A percentile compares a stretch with the other conserved stretches of the same genome.
Conservation (phyloP, 2,113 vertebrate genomes). For the Channa argus region DNA sequence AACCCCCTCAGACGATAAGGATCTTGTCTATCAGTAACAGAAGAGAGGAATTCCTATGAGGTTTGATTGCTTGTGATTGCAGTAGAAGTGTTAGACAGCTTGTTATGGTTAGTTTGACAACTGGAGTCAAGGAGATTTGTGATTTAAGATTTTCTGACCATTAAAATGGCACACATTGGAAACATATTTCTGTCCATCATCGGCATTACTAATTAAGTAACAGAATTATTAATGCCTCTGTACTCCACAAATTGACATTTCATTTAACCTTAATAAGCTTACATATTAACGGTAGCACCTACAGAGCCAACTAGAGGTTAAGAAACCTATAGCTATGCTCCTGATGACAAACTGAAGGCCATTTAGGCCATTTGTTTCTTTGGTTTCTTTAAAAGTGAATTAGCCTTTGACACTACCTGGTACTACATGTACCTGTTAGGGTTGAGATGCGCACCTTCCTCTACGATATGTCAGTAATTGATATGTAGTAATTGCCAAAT, state of each 20-base stretch:
- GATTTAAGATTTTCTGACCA: slow-evolving; percentile 9
- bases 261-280: no score
- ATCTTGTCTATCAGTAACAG: slow-evolving; percentile 1
- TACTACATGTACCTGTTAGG: slow-evolving; percentile 31
- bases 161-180: neutral
- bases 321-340: no score
- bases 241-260: no score
- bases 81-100: neutral
- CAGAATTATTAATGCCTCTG: no score
- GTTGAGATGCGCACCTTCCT: slow-evolving; percentile 35
- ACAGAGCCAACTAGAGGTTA: no score
- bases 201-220: no score
- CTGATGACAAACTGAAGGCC: no score
- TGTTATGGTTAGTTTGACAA: no score
- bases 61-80: slow-evolving; percentile 25
- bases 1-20: neutral
- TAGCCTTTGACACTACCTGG: slow-evolving; percentile 39
- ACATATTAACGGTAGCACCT: no score
- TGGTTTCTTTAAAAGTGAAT: slow-evolving; percentile 33
- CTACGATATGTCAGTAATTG: slow-evolving; percentile 17
- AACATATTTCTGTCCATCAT: neutral
- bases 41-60: slow-evolving; percentile 9
- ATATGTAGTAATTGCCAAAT: slow-evolving; percentile 16
- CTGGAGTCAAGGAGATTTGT: neutral
- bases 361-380: neutral